These are phyloP conservation scores for Pygmarrhopalites habei DNA, from an alignment of 1,140 invertebrate genomes.

Conservation along the genomic window DNA sequence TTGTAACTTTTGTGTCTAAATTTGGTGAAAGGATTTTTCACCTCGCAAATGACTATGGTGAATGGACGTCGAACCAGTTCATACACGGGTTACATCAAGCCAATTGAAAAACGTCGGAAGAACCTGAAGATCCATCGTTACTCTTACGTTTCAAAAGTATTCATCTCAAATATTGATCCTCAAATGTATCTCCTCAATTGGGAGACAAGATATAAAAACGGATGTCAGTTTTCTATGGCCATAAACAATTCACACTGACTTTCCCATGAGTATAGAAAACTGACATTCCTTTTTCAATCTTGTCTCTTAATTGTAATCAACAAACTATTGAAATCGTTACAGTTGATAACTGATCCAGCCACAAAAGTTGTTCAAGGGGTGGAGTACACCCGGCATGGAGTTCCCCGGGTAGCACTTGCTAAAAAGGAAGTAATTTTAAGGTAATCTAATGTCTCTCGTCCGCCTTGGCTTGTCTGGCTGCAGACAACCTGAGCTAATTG, in stretches of 20 bases:
- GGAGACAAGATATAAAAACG: too few relatives aligned
- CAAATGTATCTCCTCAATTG: too few relatives aligned
- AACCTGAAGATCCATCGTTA: slow-evolving; percentile 1
- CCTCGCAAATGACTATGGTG: neutral
- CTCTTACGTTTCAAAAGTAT: neutral
- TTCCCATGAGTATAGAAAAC: too few relatives aligned
- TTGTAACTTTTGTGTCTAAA: too few relatives aligned
- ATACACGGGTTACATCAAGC: neutral
- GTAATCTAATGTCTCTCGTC: too few relatives aligned
- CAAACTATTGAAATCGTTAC: neutral
- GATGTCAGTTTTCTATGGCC: too few relatives aligned
- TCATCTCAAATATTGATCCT: too few relatives aligned
- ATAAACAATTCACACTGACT: too few relatives aligned
- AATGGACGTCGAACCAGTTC: neutral
- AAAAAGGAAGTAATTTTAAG: slow-evolving; percentile 18
- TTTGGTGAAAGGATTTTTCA: too few relatives aligned
- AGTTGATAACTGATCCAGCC: slow-evolving; percentile 1
- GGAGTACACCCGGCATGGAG: slow-evolving; percentile 3
- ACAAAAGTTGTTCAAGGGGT: slow-evolving; percentile 14
- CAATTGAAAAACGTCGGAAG: neutral
- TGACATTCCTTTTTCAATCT: too few relatives aligned
- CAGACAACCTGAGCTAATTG: too few relatives aligned
- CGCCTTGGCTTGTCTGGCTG: too few relatives aligned
- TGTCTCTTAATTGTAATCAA: neutral
- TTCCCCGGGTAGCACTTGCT: neutral